Percentiles rank a stretch among this genome's conserved stretches.
phyloP scores from a whole-genome alignment of 2,797 vertebrate genomes.

The Arctocebus calabarensis region DNA sequence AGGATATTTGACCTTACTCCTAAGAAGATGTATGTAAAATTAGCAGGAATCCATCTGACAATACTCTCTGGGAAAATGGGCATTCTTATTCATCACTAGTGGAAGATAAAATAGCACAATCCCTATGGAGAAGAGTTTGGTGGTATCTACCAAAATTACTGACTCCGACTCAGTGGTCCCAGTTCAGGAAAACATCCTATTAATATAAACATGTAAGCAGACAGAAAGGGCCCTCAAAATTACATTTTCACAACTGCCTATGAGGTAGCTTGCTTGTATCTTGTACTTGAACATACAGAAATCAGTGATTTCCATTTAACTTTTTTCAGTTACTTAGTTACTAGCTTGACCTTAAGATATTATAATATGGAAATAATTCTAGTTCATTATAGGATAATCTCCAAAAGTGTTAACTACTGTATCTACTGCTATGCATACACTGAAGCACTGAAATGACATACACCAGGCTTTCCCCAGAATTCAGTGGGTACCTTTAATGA shows the following conservation, averaged over 20 bases:
- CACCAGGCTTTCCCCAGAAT: background rate
- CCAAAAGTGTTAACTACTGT: background rate
- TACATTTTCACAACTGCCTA: background rate
- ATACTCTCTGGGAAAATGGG: background rate
- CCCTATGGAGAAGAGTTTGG: background rate
- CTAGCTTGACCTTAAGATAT: background rate
- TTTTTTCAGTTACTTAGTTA: background rate
- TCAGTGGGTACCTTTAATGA: background rate
- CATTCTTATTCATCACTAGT: background rate
- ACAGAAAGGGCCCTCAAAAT: background rate
- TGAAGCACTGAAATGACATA: background rate
- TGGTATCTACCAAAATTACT: background rate
- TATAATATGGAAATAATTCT: background rate
- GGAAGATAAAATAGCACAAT: background rate
- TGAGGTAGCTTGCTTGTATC: background rate
- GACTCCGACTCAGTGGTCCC: background rate
- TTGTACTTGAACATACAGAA: background rate
- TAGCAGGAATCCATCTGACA: background rate
- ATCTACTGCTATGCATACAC: background rate
- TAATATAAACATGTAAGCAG: background rate
- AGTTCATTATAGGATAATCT: background rate
- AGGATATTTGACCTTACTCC: background rate
- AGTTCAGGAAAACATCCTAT: background rate
- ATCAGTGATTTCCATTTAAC: slow-evolving; percentile 7
- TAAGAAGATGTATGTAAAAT: background rate